Conservation (phyloP, 2,888 invertebrate species). For the Scaptomyza polygonia region DNA sequence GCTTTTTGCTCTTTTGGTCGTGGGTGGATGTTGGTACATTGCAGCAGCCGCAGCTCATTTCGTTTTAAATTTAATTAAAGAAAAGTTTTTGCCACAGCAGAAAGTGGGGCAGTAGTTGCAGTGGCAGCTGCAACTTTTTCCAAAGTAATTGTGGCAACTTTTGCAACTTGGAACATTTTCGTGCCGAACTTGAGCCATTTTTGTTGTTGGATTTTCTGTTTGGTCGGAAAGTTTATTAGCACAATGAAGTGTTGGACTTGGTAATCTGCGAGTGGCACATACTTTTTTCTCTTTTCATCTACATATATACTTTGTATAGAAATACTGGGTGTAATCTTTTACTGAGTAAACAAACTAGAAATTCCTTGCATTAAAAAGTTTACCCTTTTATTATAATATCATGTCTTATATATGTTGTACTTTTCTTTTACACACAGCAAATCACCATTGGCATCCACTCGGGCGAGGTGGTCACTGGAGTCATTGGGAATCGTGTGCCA, state of each 20-base stretch:
- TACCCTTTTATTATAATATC: background rate
- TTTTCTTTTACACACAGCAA: slow-evolving; percentile 86
- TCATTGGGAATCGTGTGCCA: slow-evolving; percentile 97
- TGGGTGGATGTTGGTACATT: slow-evolving; percentile 8
- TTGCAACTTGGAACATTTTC: slow-evolving; percentile 51
- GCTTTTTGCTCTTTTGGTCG: slow-evolving; percentile 16
- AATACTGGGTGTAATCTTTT: slow-evolving; percentile 16
- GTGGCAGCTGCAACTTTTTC: slow-evolving; percentile 63
- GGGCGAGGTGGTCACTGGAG: slow-evolving; percentile 97
- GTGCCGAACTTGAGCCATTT: slow-evolving; percentile 37
- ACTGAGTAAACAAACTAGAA: slow-evolving; percentile 31
- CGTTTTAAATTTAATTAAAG: slow-evolving; percentile 77
- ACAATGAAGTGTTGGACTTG: slow-evolving; percentile 63
- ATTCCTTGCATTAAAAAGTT: slow-evolving; percentile 5
- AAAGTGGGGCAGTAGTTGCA: slow-evolving; percentile 16
- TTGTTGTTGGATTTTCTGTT: slow-evolving; percentile 28
- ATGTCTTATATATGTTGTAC: slow-evolving; percentile 7
- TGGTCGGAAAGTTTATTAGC: slow-evolving; percentile 64
- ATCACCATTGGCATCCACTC: slow-evolving; percentile 97
- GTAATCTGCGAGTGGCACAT: slow-evolving; percentile 33
- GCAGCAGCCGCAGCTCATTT: slow-evolving; percentile 66
- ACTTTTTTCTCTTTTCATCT: slow-evolving; percentile 2
- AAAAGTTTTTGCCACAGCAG: slow-evolving; percentile 61
- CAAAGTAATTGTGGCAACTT: slow-evolving; percentile 78
- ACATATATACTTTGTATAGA: background rate